Conservation (phyloP, 1,140 invertebrate species). For the Oncopeltus fasciatus region DNA sequence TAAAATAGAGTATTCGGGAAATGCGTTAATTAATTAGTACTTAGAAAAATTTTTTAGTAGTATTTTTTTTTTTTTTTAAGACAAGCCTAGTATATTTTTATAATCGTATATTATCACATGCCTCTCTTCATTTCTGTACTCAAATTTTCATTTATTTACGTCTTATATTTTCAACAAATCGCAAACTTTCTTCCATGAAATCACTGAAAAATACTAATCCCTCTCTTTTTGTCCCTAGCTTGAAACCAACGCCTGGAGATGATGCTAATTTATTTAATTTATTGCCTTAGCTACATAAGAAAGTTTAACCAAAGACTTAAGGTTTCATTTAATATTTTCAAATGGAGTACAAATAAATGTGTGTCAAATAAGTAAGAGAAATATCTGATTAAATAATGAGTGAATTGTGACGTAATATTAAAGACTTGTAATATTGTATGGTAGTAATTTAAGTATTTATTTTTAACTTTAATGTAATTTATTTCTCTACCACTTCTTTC, state of each 20-base stretch:
- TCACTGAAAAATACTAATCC: no score
- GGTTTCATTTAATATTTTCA: conserved; percentile 23
- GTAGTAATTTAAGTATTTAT: background rate
- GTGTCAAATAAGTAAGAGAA: background rate
- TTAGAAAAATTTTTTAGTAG: no score
- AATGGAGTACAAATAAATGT: conserved; percentile 15
- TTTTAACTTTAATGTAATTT: no score
- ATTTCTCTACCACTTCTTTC: background rate
- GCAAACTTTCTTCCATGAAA: no score
- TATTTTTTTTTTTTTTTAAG: no score
- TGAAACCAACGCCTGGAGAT: conserved; percentile 1
- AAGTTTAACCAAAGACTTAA: conserved; percentile 20
- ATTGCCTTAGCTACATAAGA: conserved; percentile 6
- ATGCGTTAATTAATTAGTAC: no score
- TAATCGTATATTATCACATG: no score
- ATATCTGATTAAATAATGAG: background rate
- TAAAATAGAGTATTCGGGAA: no score
- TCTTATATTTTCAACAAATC: no score
- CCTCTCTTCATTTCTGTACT: no score
- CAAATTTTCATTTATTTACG: no score
- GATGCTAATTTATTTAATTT: conserved; percentile 20
- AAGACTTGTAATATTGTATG: conserved; percentile 3
- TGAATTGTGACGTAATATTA: background rate
- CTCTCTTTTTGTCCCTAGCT: conserved; percentile 14
- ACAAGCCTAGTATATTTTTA: no score